Base-by-base conservation (phyloP, 2,888 invertebrate genomes). In the Drosophila fungiperda region DNA sequence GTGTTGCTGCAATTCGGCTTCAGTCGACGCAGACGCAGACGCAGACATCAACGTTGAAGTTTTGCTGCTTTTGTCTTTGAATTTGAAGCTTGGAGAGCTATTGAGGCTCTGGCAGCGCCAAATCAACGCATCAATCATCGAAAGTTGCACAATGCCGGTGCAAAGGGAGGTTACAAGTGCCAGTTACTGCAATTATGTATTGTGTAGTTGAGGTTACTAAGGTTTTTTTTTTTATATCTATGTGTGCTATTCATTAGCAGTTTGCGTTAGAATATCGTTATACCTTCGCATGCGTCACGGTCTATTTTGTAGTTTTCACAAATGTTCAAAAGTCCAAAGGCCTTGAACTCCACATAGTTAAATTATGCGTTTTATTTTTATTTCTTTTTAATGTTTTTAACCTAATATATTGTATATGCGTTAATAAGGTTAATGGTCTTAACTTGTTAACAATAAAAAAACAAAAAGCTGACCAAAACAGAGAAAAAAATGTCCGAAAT, bases 111-210 rank as follows among this genome's bases (percentile, higher is more conserved):
- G 61, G 64, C 74, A 80, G 57, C 73, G 73, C 80, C 69, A 84
- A 89, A 82, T 80, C 76, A 82, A 82, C 78, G 80, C 88, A 88
- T 86, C 86, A 90, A 88, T 86, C 86, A 90, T 73, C 69, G 61
- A 49, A 33, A 33, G 62, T 86, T 86, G 70, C 90, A 74, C 81
- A 86, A 89, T 38, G 53, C 36, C 53, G 59, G 69, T 45, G 78
- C 64, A 68, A 40, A 65, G 55, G 60, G 57, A 52, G 70, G 48
- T 40, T 55, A 32, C 35, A 23, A 70, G 40, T 54, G 60, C 59
- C 75, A 74, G 70, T 71, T 78, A 76, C 60, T 68, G 77, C 69
- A 76, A 73, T 55, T 68, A 4, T 15, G 5, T 49, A 38, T 53
- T 57, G 55, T 55, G n/a, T 17, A 15, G n/a, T 57, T 40, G 29